Evolutionary conservation across 2,888 invertebrate species (phyloP).

Genomic region (Hemistola chrysoprasaria): DNA sequence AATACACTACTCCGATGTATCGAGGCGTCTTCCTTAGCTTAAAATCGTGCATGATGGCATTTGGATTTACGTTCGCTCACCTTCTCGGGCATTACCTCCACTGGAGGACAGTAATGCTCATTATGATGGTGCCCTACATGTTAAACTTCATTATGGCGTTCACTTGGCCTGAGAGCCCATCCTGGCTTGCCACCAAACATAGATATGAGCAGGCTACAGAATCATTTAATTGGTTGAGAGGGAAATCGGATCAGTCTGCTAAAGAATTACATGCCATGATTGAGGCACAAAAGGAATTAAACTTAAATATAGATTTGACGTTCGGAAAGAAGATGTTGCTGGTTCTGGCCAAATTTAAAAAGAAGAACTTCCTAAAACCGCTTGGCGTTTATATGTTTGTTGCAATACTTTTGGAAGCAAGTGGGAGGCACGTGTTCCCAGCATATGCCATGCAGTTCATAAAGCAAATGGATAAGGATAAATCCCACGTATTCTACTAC

Average conservation of each 20-base stretch:
- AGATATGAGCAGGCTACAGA: conserved; percentile 66
- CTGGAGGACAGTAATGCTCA: conserved; percentile 48
- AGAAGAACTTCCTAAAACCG: conserved; percentile 35
- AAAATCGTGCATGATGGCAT: conserved; percentile 49
- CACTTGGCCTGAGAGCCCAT: conserved; percentile 83
- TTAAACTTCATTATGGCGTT: conserved; percentile 47
- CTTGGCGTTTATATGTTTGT: conserved; percentile 31
- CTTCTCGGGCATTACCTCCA: conserved; percentile 38
- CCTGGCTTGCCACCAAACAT: conserved; percentile 76
- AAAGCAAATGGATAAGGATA: conserved; percentile 30
- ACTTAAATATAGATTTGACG: neutral
- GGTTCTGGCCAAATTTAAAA: conserved; percentile 27
- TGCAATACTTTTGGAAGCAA: conserved; percentile 34
- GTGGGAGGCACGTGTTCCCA: conserved; percentile 42
- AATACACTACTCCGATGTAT: conserved; percentile 52
- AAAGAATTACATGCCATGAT: conserved; percentile 41
- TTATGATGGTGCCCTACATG: conserved; percentile 39
- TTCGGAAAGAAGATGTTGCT: conserved; percentile 4
- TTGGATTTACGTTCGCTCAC: conserved; percentile 48
- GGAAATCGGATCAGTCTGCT: conserved; percentile 39
- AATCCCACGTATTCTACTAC: conserved; percentile 29
- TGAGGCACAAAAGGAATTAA: conserved; percentile 35
- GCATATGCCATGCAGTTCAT: conserved; percentile 44
- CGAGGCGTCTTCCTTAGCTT: conserved; percentile 57
- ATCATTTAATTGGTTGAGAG: conserved; percentile 76